These are phyloP conservation scores for Escarpia spicata DNA, from an alignment of 2,888 invertebrate genomes.

Conservation along the genomic window DNA sequence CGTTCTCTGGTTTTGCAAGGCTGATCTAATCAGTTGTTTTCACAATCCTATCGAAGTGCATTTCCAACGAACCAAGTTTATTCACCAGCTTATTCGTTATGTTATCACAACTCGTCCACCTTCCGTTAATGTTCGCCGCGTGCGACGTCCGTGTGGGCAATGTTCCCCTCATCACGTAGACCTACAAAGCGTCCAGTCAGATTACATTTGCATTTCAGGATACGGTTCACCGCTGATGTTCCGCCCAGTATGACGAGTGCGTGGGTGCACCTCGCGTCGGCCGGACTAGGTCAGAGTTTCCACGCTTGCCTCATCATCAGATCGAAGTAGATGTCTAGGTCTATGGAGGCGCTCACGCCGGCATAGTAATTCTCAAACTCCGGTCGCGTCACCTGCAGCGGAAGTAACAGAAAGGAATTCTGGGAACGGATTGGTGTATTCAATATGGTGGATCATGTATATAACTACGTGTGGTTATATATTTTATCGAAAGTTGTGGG, in stretches of 20 bases:
- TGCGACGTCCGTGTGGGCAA: neutral
- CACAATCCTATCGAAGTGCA: neutral
- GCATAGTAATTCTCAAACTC: constrained; percentile 79
- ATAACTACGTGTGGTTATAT: neutral
- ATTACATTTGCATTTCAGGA: neutral
- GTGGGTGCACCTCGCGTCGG: neutral
- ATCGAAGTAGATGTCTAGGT: constrained; percentile 89
- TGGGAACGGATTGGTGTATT: neutral
- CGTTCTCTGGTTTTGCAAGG: neutral
- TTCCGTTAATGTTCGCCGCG: neutral
- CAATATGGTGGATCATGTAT: neutral
- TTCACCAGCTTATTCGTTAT: neutral
- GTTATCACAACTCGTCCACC: neutral
- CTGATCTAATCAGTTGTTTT: neutral
- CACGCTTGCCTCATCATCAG: constrained; percentile 90
- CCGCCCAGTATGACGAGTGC: neutral
- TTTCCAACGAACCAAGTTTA: neutral
- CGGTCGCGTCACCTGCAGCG: constrained; percentile 31
- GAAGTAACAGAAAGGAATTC: neutral
- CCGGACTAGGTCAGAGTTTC: constrained; percentile 42
- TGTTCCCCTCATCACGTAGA: neutral
- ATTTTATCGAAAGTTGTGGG: neutral
- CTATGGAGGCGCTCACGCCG: constrained; percentile 89
- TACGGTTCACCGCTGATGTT: neutral
- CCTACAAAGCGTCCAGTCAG: neutral